phyloP scores from a whole-genome alignment of 2,113 vertebrate species.

The Saimiri boliviensis region DNA sequence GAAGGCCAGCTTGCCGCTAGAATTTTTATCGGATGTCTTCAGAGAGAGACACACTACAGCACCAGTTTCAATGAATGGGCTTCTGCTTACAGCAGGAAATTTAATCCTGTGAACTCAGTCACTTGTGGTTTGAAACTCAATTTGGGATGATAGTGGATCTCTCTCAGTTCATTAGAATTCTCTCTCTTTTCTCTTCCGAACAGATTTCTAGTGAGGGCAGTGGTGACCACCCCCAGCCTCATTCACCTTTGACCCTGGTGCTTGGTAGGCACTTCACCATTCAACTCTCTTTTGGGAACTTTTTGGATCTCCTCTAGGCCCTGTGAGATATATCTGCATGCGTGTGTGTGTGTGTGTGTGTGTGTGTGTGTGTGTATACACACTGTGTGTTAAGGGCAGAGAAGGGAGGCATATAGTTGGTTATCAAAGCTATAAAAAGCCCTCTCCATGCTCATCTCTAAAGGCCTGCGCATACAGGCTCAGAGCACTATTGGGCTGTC shows the following conservation, averaged over 20 bases:
- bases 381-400: neutral
- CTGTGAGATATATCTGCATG: neutral
- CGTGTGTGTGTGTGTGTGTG: accelerated
- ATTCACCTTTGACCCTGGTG: neutral
- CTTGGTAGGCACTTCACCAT: neutral
- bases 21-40: neutral
- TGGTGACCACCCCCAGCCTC: no score
- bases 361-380: no score
- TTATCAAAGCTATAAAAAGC: neutral
- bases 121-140: neutral
- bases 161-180: neutral
- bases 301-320: neutral
- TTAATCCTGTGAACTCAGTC: neutral
- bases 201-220: neutral
- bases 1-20: neutral
- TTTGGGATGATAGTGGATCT: neutral
- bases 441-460: neutral
- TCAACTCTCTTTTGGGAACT: neutral
- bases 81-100: neutral
- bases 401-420: neutral
- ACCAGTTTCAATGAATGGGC: neutral
- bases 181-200: neutral
- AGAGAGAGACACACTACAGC: neutral
- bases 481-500: neutral
- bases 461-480: neutral